Evolutionary conservation across 2,888 invertebrate species (phyloP).

Genomic region (Leptinotarsa peninsularis): DNA sequence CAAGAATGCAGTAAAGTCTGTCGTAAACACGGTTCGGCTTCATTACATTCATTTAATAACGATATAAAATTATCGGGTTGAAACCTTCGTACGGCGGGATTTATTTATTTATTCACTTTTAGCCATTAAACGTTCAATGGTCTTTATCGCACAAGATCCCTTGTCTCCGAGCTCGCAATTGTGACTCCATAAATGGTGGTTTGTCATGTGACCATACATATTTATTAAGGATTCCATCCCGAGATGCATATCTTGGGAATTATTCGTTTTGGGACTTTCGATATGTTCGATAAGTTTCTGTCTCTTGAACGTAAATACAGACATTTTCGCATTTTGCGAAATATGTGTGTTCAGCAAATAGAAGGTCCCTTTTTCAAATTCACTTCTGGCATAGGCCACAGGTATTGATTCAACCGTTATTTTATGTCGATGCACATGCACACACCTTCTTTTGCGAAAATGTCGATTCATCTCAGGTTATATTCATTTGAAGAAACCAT

Average conservation of each 20-base stretch:
- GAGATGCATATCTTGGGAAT: slow-evolving; percentile 32
- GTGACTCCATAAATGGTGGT: slow-evolving; percentile 27
- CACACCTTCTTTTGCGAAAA: too few species aligned
- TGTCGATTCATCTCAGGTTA: too few species aligned
- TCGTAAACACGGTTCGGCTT: slow-evolving; percentile 35
- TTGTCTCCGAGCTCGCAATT: slow-evolving; percentile 6
- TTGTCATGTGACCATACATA: slow-evolving; percentile 31
- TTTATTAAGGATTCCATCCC: slow-evolving; percentile 32
- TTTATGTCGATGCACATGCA: too few species aligned
- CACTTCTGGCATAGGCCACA: too few species aligned
- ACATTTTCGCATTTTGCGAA: too few species aligned
- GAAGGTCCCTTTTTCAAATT: too few species aligned
- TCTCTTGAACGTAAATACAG: too few species aligned
- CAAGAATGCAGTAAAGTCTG: slow-evolving; percentile 33
- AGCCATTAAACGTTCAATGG: slow-evolving; percentile 25
- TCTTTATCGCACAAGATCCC: slow-evolving; percentile 16
- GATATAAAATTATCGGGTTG: slow-evolving; percentile 25
- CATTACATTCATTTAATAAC: slow-evolving; percentile 41
- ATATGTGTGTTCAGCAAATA: too few species aligned
- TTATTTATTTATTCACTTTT: slow-evolving; percentile 26
- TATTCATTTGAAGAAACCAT: too few species aligned
- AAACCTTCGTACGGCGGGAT: slow-evolving; percentile 21
- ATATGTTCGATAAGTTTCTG: background rate
- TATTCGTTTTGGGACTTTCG: slow-evolving; percentile 28
- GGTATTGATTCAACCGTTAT: too few species aligned